These are phyloP conservation scores for Calephelis virginiensis DNA, from an alignment of 1,140 invertebrate genomes.

Conservation along the genomic window DNA sequence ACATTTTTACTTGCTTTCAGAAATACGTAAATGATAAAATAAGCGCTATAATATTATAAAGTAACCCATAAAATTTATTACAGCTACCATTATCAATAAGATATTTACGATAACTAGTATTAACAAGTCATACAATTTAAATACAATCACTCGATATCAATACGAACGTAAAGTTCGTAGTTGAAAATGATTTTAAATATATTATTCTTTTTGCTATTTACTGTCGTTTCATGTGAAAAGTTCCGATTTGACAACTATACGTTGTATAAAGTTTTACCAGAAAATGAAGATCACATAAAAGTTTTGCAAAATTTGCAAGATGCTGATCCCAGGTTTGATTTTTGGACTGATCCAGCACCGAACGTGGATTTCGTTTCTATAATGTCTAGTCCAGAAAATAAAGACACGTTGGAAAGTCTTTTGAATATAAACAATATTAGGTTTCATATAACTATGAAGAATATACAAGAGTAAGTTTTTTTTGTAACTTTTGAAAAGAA, in stretches of 20 bases:
- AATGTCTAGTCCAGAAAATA: conserved; percentile 51
- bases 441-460: conserved; percentile 42
- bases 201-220: conserved; percentile 21
- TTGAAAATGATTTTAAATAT: conserved; percentile 18
- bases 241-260: conserved; percentile 55
- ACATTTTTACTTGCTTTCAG: no score
- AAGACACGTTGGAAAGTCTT: conserved; percentile 42
- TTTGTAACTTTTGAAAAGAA: background rate
- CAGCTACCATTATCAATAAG: background rate
- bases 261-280: conserved; percentile 50
- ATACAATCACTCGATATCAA: background rate
- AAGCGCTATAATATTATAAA: background rate
- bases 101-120: background rate
- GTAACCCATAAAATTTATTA: background rate
- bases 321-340: conserved; percentile 46
- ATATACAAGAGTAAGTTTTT: conserved; percentile 65
- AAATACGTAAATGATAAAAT: background rate
- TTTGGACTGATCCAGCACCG: conserved; percentile 48
- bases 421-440: conserved; percentile 42
- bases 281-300: conserved; percentile 45
- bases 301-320: conserved; percentile 45
- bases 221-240: conserved; percentile 31
- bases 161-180: background rate
- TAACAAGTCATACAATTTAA: background rate
- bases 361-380: conserved; percentile 45